Percentiles rank a stretch among this genome's conserved stretches.
These are phyloP conservation scores for Colius striatus DNA, from an alignment of 2,113 vertebrate species.

Conservation along the genomic window DNA sequence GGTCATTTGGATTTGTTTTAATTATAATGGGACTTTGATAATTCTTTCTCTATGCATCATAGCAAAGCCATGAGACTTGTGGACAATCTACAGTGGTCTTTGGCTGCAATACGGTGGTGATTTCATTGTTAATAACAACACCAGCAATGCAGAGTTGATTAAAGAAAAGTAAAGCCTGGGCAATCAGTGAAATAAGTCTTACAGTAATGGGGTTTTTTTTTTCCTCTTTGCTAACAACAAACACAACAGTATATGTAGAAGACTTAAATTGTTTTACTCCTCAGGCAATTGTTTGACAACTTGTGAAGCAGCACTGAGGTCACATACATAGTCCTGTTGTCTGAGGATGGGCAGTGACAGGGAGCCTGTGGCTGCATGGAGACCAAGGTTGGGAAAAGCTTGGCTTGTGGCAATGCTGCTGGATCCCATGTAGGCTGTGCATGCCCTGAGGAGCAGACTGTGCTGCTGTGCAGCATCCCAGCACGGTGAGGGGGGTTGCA, in stretches of 20 bases:
- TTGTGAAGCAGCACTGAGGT: not conserved
- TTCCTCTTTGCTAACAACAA: not conserved
- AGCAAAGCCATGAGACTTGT: not conserved
- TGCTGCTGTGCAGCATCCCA: not conserved
- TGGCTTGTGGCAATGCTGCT: fast-evolving
- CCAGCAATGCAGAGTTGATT: not conserved
- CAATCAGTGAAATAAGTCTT: not conserved
- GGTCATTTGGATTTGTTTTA: not conserved
- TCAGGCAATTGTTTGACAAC: not conserved
- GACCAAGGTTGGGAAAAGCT: not conserved
- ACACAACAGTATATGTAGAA: not conserved
- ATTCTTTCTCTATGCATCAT: not conserved
- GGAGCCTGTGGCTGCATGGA: not conserved
- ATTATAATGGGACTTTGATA: not conserved
- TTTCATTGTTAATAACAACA: not conserved
- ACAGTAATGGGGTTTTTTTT: not conserved
- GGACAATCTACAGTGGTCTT: not conserved
- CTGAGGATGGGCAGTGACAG: not conserved
- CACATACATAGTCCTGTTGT: not conserved
- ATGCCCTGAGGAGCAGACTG: not conserved
- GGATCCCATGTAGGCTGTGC: fast-evolving
- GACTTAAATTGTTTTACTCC: not conserved
- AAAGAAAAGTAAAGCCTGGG: not conserved
- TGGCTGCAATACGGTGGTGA: not conserved
- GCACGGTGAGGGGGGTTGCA: fast-evolving